Evolutionary conservation across 2,888 invertebrate species (phyloP).

Genomic region (Eristalis pertinax): DNA sequence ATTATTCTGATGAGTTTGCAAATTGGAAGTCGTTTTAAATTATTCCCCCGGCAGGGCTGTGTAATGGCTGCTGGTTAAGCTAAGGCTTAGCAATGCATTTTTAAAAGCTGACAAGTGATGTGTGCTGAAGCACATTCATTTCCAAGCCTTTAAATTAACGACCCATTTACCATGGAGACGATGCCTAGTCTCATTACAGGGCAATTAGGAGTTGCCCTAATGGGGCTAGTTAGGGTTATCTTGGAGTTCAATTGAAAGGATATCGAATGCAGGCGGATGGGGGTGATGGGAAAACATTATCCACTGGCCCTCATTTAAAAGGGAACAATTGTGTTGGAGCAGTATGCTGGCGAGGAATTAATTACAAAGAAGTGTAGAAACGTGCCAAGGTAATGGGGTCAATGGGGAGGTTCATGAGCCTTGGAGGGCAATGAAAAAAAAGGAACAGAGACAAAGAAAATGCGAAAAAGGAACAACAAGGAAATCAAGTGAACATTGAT

Average conservation of each 20-base stretch:
- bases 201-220: background rate
- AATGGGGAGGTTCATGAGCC: background rate
- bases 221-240: background rate
- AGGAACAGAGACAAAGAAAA: background rate
- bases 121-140: background rate
- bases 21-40: slow-evolving; percentile 43
- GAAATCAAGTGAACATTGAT: background rate
- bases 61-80: background rate
- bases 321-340: background rate
- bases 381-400: background rate
- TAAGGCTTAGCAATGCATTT: slow-evolving; percentile 3
- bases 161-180: background rate
- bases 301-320: background rate
- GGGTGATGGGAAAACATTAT: background rate
- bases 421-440: background rate
- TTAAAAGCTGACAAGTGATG: background rate
- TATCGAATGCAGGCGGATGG: background rate
- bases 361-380: background rate
- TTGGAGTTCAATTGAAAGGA: background rate
- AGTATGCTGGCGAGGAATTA: background rate
- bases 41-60: background rate
- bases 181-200: background rate
- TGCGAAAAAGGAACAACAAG: background rate
- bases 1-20: slow-evolving; percentile 50
- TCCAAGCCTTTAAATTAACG: background rate